These are phyloP conservation scores for Acanthosepion pharaonis DNA, from an alignment of 2,888 invertebrate genomes.

Conservation along the genomic window DNA sequence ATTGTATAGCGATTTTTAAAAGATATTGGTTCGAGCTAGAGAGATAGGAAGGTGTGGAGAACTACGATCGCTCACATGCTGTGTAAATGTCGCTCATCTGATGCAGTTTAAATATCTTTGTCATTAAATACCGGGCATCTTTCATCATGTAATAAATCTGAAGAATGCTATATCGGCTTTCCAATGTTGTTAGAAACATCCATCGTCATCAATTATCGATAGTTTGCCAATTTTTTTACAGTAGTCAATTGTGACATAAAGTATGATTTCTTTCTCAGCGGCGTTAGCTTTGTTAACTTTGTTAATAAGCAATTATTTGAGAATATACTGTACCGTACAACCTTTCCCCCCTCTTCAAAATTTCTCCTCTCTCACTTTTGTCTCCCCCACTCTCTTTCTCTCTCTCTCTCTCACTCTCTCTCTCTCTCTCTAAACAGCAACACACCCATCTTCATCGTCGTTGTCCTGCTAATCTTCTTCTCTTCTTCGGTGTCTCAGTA, in stretches of 20 bases:
- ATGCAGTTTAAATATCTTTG: no score
- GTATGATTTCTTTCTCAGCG: neutral
- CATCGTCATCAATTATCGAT: no score
- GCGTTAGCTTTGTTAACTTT: neutral
- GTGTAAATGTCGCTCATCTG: no score
- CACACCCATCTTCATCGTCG: neutral
- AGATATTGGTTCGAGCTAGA: no score
- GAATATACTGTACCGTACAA: neutral
- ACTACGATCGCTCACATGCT: no score
- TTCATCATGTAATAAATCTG: no score
- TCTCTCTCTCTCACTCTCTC: neutral
- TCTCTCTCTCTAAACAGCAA: neutral
- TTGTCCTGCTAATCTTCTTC: neutral
- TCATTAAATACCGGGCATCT: no score
- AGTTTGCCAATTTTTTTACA: neutral
- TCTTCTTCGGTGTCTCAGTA: neutral
- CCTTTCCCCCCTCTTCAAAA: neutral
- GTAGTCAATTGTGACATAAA: neutral
- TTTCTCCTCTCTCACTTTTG: neutral
- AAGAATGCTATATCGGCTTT: no score
- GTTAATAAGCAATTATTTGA: neutral
- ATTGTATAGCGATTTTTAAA: no score
- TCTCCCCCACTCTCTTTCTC: neutral
- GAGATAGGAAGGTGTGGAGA: no score
- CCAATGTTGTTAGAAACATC: neutral